These are phyloP conservation scores for Pachyseris speciosa DNA, from an alignment of 64 coral and sea anemone genomes.

Conservation along the genomic window DNA sequence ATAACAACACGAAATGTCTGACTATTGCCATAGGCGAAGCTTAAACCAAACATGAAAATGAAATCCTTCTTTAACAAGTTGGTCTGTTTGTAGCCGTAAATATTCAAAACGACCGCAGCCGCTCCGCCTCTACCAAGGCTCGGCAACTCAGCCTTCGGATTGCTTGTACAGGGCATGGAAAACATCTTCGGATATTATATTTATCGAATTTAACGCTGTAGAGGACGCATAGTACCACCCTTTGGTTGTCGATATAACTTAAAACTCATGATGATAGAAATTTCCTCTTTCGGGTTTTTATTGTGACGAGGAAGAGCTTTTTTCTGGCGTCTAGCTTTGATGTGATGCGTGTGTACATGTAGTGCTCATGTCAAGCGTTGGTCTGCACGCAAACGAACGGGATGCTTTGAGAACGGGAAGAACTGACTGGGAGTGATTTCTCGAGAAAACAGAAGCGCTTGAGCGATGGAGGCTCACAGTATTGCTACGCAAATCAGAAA, in stretches of 20 bases:
- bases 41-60: not conserved
- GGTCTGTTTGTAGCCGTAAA: not conserved
- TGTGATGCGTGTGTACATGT: not conserved
- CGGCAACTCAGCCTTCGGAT: constrained; percentile 19
- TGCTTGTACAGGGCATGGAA: not conserved
- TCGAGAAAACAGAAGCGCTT: not conserved
- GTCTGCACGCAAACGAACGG: not conserved
- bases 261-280: not conserved
- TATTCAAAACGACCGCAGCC: not conserved
- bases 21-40: not conserved
- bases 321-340: not conserved
- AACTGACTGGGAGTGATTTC: not conserved
- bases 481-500: constrained; percentile 23
- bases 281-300: not conserved
- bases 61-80: no score
- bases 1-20: not conserved
- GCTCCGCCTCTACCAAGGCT: not conserved
- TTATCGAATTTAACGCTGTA: not conserved
- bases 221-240: not conserved
- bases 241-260: not conserved
- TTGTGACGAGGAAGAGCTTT: not conserved
- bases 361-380: not conserved
- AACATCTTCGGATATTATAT: not conserved
- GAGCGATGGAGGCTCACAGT: constrained; percentile 1
- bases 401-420: not conserved